Evolutionary conservation across 1,140 invertebrate species (phyloP).

Genomic region (Conus betulinus): DNA sequence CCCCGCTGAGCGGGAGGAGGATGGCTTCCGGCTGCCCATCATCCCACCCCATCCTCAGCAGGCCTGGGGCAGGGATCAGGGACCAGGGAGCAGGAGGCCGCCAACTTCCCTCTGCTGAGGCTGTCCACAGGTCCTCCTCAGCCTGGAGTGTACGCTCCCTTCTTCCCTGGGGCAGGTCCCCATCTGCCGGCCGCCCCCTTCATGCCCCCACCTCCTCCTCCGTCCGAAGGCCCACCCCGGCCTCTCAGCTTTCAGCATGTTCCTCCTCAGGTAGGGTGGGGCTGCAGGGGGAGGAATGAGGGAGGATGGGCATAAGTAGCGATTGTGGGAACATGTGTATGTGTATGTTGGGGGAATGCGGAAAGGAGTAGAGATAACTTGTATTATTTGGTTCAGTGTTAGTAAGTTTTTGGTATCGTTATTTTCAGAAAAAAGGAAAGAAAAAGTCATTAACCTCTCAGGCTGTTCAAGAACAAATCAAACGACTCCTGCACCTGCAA

Average conservation of each 20-base stretch:
- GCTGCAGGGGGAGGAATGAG: neutral
- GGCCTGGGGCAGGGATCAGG: conserved; percentile 41
- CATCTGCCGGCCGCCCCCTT: neutral
- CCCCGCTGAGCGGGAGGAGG: conserved; percentile 58
- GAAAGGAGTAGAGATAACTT: too few relatives aligned
- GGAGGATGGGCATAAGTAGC: too few relatives aligned
- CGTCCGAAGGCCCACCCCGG: neutral
- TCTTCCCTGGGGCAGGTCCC: neutral
- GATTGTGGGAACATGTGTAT: too few relatives aligned
- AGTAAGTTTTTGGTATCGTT: too few relatives aligned
- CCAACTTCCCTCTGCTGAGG: conserved; percentile 21
- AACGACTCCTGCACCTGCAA: too few relatives aligned
- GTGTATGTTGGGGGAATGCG: too few relatives aligned
- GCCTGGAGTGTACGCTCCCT: neutral
- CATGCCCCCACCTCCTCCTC: conserved; percentile 7
- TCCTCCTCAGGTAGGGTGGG: neutral
- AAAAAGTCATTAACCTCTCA: too few relatives aligned
- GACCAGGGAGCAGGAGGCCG: neutral
- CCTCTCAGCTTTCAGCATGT: conserved; percentile 26
- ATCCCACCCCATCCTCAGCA: conserved; percentile 40
- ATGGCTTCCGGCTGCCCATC: conserved; percentile 51
- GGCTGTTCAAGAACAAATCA: too few relatives aligned
- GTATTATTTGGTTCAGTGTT: too few relatives aligned
- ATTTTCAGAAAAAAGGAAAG: too few relatives aligned
- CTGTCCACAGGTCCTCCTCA: conserved; percentile 10